phyloP scores from a whole-genome alignment of 64 coral and sea anemone genomes.

The Montipora cactus region DNA sequence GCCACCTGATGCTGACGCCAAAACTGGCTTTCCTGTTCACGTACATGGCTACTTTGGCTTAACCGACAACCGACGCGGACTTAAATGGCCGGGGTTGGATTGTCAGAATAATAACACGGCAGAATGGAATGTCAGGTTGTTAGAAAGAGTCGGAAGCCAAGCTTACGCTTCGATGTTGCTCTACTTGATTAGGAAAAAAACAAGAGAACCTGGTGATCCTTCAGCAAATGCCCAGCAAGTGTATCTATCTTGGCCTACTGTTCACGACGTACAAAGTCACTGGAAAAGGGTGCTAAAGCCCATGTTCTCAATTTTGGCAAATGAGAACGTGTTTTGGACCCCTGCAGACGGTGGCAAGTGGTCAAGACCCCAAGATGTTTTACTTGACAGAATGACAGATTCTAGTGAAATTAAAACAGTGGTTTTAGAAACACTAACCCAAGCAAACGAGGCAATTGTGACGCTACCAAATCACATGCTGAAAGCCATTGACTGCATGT shows the following conservation, averaged over 20 bases:
- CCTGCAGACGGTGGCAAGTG: constrained; percentile 45
- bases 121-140: constrained; percentile 86
- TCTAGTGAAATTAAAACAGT: constrained; percentile 18
- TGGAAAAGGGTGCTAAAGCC: constrained; percentile 64
- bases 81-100: constrained; percentile 90
- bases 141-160: constrained; percentile 52
- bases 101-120: constrained; percentile 87
- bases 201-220: constrained; percentile 30
- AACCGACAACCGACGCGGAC: constrained; percentile 87
- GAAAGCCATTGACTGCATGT: constrained; percentile 18
- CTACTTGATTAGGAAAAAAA: constrained; percentile 30
- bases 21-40: constrained; percentile 87
- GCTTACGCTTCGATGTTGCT: constrained; percentile 76
- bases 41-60: constrained; percentile 95
- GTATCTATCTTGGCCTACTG: constrained; percentile 77
- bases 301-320: constrained; percentile 59
- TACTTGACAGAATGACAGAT: constrained; percentile 61
- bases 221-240: not conserved
- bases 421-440: constrained; percentile 46
- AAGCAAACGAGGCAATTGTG: constrained; percentile 73
- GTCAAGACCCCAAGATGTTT: constrained; percentile 18
- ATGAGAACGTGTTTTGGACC: constrained; percentile 57
- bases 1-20: constrained; percentile 80
- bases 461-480: constrained; percentile 38
- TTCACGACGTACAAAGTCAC: constrained; percentile 61